Base-by-base conservation (phyloP, 2,113 vertebrate genomes). In the Cinclus cinclus region DNA sequence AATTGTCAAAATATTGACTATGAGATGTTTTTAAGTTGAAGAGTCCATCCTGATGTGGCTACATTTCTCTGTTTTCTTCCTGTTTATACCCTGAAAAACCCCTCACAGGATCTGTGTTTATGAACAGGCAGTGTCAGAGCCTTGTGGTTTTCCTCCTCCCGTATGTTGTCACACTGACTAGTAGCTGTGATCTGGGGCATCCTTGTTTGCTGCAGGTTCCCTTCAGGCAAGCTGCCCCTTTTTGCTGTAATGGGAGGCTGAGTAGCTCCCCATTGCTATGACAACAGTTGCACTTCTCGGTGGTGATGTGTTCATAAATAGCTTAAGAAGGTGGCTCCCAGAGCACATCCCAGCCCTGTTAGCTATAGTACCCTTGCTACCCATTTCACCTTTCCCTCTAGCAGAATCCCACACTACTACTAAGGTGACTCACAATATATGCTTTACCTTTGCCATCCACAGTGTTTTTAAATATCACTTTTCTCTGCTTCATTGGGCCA, bases 1-100 rank as follows among this genome's bases (percentile, higher is more conserved):
- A 86, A 70, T 80, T 3, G 2, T 88, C 23, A 73, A 90, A 97
- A 94, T 89, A 97, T 67, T 89, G 88, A 86, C 64, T 39, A 10
- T n/a, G 86, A 3, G 0, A 65, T 76, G 20, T 77, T 92, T 94
- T 83, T 39, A 47, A 93, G 33, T 83, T 65, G 67, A 49, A 79
- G 47, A 67, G 33, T 63, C 71, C 76, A 78, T 69, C 79, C 60
- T 70, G 44, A 53, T 92, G 60, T 59, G 11, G 35, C 50, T 67
- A 16, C 42, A 14, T 73, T 83, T 53, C 63, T 74, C 52, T 92
- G 52, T 70, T 87, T 96, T 89, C 89, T 95, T 95, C 71, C 56
- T 95, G 76, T 89, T 94, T 80, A 67, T 15, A 33, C 16, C 42
- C 68, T 47, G 56, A 83, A 63, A 83, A 52, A 80, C 8, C 5